phyloP scores from a whole-genome alignment of 2,888 invertebrate species.

The Phaonia tiefii region DNA sequence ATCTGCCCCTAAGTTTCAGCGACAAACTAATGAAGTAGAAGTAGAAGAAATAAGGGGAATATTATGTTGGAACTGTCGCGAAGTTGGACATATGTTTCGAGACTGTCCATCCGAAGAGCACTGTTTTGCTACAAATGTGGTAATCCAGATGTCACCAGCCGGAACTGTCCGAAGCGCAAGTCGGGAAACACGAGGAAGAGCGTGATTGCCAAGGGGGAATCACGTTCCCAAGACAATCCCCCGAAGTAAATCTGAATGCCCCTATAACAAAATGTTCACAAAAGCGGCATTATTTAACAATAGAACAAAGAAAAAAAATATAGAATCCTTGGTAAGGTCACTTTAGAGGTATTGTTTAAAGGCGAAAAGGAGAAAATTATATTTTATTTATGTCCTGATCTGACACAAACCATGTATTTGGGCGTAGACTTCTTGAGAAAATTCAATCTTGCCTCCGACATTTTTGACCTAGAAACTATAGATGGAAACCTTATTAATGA shows the following conservation, averaged over 20 bases:
- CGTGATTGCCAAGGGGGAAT: neutral
- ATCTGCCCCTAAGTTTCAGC: neutral
- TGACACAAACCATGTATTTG: constrained; percentile 23
- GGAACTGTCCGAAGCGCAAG: constrained; percentile 8
- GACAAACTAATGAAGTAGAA: too few relatives aligned
- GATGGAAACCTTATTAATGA: neutral
- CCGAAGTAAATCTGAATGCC: neutral
- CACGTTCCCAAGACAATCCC: neutral
- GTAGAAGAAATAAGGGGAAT: too few relatives aligned
- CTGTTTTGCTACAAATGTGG: constrained; percentile 31
- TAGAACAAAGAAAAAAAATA: neutral
- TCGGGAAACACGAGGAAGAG: constrained; percentile 16
- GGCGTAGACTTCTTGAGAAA: constrained; percentile 32
- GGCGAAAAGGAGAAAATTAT: neutral
- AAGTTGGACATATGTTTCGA: constrained; percentile 17
- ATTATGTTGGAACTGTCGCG: constrained; percentile 26
- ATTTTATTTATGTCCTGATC: constrained; percentile 35
- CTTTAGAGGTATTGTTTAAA: constrained; percentile 4
- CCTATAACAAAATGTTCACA: neutral
- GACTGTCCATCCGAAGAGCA: neutral
- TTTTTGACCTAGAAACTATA: constrained; percentile 11
- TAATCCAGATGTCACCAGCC: neutral
- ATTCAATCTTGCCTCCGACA: constrained; percentile 2
- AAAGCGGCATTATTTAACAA: constrained; percentile 1
- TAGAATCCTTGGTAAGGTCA: neutral